phyloP scores from a whole-genome alignment of 2,888 invertebrate genomes.

The Germaria angustata region DNA sequence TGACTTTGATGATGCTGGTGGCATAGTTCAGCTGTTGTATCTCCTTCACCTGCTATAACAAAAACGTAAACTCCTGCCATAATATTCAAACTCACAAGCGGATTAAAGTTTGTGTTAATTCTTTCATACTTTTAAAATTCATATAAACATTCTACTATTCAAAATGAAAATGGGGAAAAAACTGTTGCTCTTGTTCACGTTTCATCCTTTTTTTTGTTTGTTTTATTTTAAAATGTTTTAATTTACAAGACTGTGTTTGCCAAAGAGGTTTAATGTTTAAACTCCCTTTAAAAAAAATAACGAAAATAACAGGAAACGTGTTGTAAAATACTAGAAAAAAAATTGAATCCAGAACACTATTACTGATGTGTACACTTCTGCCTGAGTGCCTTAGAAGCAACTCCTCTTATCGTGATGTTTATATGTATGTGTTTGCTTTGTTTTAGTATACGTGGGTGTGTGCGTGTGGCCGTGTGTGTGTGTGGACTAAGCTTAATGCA shows the following conservation, averaged over 20 bases:
- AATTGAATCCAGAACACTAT: slow-evolving; percentile 61
- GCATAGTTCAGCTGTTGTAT: background rate
- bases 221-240: slow-evolving; percentile 48
- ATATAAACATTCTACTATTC: slow-evolving; percentile 8
- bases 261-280: slow-evolving; percentile 63
- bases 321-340: slow-evolving; percentile 26
- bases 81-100: slow-evolving; percentile 70
- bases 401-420: slow-evolving; percentile 17
- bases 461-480: background rate
- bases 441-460: background rate
- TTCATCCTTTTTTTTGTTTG: slow-evolving; percentile 2
- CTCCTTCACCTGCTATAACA: slow-evolving; percentile 12
- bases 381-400: slow-evolving; percentile 58
- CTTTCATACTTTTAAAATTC: slow-evolving; percentile 64
- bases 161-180: slow-evolving; percentile 44
- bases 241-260: slow-evolving; percentile 64
- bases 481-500: slow-evolving; percentile 65
- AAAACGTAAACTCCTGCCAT: slow-evolving; percentile 1
- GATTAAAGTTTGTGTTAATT: slow-evolving; percentile 78
- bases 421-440: background rate
- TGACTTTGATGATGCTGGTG: background rate
- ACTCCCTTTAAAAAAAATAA: slow-evolving; percentile 35
- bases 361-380: slow-evolving; percentile 66
- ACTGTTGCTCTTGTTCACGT: slow-evolving; percentile 65
- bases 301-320: slow-evolving; percentile 41